Conservation (phyloP, 1,140 invertebrate genomes). For the Drosophila pseudoananassae region DNA sequence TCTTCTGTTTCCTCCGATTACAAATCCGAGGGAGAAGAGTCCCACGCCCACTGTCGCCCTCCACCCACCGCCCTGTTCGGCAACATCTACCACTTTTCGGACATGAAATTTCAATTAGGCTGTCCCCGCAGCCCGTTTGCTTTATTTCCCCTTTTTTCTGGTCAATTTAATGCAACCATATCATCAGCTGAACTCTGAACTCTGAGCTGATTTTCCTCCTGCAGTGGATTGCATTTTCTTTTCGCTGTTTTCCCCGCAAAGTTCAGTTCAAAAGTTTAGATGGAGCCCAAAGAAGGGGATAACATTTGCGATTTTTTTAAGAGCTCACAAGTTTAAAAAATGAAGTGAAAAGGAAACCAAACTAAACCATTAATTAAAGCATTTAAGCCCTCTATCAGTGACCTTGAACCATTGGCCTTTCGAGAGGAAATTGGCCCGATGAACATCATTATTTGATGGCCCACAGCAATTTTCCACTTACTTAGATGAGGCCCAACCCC, state of each 20-base stretch:
- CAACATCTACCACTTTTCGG: slow-evolving; percentile 46
- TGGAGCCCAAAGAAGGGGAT: neutral
- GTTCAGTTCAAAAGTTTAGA: neutral
- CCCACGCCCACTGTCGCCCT: neutral
- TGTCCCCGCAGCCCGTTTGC: slow-evolving; percentile 56
- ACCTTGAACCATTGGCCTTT: neutral
- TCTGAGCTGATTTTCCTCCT: neutral
- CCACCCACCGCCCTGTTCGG: neutral
- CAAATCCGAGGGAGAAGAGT: slow-evolving; percentile 34
- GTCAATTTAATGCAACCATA: slow-evolving; percentile 79
- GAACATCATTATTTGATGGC: slow-evolving; percentile 14
- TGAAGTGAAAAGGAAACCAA: neutral
- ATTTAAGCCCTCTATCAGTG: neutral
- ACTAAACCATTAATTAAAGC: neutral
- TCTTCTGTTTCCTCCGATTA: slow-evolving; percentile 18
- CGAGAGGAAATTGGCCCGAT: neutral
- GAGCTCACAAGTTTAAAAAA: neutral
- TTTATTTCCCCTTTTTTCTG: slow-evolving; percentile 79
- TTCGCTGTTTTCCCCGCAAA: neutral
- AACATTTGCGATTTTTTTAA: neutral
- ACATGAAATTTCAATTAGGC: slow-evolving; percentile 82
- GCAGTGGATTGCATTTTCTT: slow-evolving; percentile 7
- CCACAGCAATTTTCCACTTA: slow-evolving; percentile 31
- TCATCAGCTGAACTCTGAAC: slow-evolving; percentile 39
- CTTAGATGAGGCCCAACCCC: slow-evolving; percentile 11